Percentiles rank a stretch among this genome's conserved stretches.
Conservation (phyloP, 2,113 vertebrate species). For the Thamnaconus septentrionalis region DNA sequence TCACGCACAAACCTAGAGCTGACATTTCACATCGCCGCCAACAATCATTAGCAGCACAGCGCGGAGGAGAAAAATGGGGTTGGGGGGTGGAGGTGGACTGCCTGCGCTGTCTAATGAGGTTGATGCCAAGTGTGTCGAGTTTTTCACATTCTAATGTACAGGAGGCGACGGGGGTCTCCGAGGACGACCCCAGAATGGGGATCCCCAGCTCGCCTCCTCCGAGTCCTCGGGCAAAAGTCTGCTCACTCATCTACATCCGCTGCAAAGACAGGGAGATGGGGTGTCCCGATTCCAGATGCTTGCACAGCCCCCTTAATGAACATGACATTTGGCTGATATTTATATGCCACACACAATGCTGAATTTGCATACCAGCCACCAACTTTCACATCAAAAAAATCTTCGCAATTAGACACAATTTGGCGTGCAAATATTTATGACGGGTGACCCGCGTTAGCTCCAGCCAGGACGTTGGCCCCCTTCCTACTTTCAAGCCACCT, state of each 20-base stretch:
- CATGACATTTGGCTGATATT: constrained; percentile 82
- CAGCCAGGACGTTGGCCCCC: constrained; percentile 40
- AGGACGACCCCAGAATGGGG: constrained; percentile 35
- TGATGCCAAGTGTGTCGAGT: constrained; percentile 14
- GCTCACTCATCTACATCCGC: constrained; percentile 41
- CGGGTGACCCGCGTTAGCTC: constrained; percentile 63
- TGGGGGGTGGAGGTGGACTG: neutral
- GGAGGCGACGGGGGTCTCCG: constrained; percentile 25
- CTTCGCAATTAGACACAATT: constrained; percentile 70
- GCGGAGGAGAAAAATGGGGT: constrained; percentile 8
- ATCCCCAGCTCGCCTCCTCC: neutral
- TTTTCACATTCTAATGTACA: constrained; percentile 11
- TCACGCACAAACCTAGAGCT: constrained; percentile 46
- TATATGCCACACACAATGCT: constrained; percentile 65
- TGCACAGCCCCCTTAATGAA: constrained; percentile 69
- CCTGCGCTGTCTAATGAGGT: constrained; percentile 23
- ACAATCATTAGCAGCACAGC: constrained; percentile 48
- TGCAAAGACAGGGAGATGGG: constrained; percentile 22
- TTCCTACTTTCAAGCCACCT: constrained; percentile 7
- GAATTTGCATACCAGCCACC: constrained; percentile 63
- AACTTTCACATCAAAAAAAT: constrained; percentile 74
- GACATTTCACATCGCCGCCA: constrained; percentile 58
- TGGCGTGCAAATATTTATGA: constrained; percentile 60
- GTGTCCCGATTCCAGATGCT: constrained; percentile 51
- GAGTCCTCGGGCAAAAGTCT: constrained; percentile 32